A percentile compares a stretch with the other conserved stretches of the same genome.
Evolutionary conservation across 2,888 invertebrate genomes (phyloP).

Genomic region (Saturnia pavonia): DNA sequence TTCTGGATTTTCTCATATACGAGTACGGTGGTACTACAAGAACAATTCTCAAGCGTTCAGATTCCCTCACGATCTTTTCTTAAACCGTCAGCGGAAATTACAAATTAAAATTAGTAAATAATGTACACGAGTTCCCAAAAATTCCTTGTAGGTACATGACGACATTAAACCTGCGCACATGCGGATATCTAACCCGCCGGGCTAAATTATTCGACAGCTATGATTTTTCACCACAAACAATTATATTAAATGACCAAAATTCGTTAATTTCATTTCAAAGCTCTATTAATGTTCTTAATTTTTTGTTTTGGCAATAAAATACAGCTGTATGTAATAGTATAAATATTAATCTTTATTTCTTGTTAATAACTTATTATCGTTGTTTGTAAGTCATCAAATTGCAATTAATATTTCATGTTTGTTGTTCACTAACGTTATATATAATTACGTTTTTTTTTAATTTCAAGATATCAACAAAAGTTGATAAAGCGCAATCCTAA

Average conservation of each 20-base stretch:
- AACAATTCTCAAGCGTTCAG: no score
- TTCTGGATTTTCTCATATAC: not conserved
- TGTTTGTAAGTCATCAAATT: not conserved
- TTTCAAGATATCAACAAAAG: constrained; percentile 21
- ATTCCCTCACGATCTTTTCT: no score
- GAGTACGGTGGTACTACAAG: no score
- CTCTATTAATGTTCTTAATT: not conserved
- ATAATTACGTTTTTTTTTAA: no score
- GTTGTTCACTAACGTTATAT: not conserved
- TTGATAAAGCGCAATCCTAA: constrained; percentile 42
- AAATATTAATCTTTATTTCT: not conserved
- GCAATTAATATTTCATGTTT: not conserved
- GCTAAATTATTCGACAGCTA: no score
- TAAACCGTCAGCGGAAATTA: not conserved
- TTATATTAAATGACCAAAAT: not conserved
- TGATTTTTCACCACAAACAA: not conserved
- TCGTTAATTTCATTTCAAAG: no score
- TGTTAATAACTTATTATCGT: not conserved
- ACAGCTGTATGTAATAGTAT: not conserved
- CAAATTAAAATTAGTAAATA: not conserved
- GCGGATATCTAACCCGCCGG: not conserved
- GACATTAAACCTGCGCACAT: not conserved
- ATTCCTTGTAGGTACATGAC: not conserved
- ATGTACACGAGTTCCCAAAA: no score
- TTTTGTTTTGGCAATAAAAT: not conserved